Evolutionary conservation across 2,888 invertebrate species (phyloP), one percentile per base, ranked within the genome.

Genomic region (Tetragonisca angustula): DNA sequence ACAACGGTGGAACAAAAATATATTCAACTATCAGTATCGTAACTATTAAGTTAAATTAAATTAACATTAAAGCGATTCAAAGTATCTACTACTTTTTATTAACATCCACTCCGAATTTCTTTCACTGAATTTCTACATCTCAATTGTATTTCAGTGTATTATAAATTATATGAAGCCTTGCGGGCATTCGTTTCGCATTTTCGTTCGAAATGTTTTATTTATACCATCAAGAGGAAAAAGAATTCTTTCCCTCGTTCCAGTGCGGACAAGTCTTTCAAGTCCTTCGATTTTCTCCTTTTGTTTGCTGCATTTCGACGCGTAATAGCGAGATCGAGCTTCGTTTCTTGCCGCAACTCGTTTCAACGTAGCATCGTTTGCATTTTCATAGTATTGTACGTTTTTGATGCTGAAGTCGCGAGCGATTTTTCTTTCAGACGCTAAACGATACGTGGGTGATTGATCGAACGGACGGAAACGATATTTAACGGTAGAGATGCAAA

Each of bases 201-300:
- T n/a, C 54, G 59, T 59, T 68, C 43, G 54, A 59, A 71, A 56
- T 70, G 27, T 50, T 79, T 72, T 81, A 68, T 81, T 79, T 81
- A 54, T 32, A 13, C 17, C 6, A 62, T 68, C 67, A 52, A 76
- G 61, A 68, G 54, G 68, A 59, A 50, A 71, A 68, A 59, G 49
- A 72, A n/a, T 32, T 32, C 32, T 54, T 21, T 52, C 27, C 43
- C n/a, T 17, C 52, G 50, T 61, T 78, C 67, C 59, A 54, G 52
- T 71, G 67, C 64, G 64, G 19, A 36, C 21, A 64, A 52, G 65
- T 50, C 59, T 62, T 67, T 59, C 21, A 64, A 52, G 65, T 50
- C 59, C 54, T 67, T 59, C 56, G 32, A 73, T 17, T 72, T 24
- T 52, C 61, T 79, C 32, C 24, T 73, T 73, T 79, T 72, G 79